These are phyloP conservation scores for Palythoa heliodiscus DNA, from an alignment of 92 coral and sea anemone species.

Conservation along the genomic window DNA sequence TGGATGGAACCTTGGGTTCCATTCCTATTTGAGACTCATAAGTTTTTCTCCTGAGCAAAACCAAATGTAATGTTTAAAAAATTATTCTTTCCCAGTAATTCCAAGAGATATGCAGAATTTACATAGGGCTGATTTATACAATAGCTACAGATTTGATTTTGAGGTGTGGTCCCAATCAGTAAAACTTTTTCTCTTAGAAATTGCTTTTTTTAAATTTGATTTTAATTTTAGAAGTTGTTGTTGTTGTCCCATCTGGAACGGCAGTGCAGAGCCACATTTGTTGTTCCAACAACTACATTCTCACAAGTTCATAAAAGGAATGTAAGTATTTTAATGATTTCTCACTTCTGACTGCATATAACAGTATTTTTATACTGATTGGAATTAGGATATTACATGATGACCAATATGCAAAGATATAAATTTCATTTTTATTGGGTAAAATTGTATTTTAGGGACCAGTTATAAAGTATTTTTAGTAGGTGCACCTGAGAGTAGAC, in stretches of 20 bases:
- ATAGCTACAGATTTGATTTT: too few species aligned
- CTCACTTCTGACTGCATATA: background rate
- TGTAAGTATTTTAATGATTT: conserved; percentile 66
- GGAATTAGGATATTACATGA: background rate
- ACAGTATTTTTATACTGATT: background rate
- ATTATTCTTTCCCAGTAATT: too few species aligned
- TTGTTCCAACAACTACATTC: conserved; percentile 68
- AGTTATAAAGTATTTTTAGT: too few species aligned
- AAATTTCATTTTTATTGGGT: background rate
- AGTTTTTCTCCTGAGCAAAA: too few species aligned
- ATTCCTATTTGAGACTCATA: too few species aligned
- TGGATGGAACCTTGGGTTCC: too few species aligned
- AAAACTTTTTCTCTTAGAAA: background rate
- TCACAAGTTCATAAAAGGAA: conserved; percentile 85
- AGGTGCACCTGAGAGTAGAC: too few species aligned
- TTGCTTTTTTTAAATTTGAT: background rate
- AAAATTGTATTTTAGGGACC: too few species aligned
- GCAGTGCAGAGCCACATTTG: conserved; percentile 72
- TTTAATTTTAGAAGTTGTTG: conserved; percentile 66
- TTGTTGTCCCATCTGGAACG: conserved; percentile 68
- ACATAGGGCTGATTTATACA: too few species aligned
- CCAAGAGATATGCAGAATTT: too few species aligned
- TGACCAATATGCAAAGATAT: background rate
- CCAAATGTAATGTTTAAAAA: too few species aligned
- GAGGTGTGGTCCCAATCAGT: too few species aligned